Conservation (phyloP, 2,797 vertebrate genomes). For the Macroramphosus scolopax region DNA sequence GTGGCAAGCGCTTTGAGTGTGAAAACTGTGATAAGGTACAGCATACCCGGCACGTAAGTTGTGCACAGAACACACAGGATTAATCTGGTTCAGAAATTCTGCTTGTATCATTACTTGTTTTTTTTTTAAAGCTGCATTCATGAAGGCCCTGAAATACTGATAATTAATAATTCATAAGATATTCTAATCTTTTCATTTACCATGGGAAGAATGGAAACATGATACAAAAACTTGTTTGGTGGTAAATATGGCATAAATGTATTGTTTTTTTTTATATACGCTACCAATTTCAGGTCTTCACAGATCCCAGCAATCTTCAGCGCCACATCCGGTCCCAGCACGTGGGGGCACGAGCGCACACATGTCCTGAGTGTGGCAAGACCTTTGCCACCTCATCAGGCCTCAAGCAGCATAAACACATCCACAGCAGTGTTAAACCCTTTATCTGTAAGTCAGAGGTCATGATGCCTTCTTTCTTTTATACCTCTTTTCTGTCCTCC, state of each 20-base stretch:
- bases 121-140: slow-evolving; percentile 17
- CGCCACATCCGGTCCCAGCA: slow-evolving; percentile 98
- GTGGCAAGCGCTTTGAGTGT: slow-evolving; percentile 99
- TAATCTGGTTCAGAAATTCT: slow-evolving; percentile 46
- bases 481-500: not conserved
- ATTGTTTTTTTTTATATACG: slow-evolving; percentile 21
- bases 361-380: slow-evolving; percentile 98
- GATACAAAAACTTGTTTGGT: no score
- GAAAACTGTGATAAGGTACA: slow-evolving; percentile 99
- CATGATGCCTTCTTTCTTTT: slow-evolving; percentile 12
- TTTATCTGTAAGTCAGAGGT: slow-evolving; percentile 95
- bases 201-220: no score
- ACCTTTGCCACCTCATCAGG: slow-evolving; percentile 98
- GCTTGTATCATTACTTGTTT: slow-evolving; percentile 13
- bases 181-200: slow-evolving; percentile 3
- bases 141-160: slow-evolving; percentile 15
- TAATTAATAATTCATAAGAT: no score
- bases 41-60: slow-evolving; percentile 81
- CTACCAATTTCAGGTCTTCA: slow-evolving; percentile 91
- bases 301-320: slow-evolving; percentile 98
- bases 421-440: slow-evolving; percentile 99
- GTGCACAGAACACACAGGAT: slow-evolving; percentile 69
- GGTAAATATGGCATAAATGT: no score
- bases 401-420: slow-evolving; percentile 99
- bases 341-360: slow-evolving; percentile 92